Evolutionary conservation across 2,113 vertebrate genomes (phyloP).

Genomic region (Otocyon megalotis): DNA sequence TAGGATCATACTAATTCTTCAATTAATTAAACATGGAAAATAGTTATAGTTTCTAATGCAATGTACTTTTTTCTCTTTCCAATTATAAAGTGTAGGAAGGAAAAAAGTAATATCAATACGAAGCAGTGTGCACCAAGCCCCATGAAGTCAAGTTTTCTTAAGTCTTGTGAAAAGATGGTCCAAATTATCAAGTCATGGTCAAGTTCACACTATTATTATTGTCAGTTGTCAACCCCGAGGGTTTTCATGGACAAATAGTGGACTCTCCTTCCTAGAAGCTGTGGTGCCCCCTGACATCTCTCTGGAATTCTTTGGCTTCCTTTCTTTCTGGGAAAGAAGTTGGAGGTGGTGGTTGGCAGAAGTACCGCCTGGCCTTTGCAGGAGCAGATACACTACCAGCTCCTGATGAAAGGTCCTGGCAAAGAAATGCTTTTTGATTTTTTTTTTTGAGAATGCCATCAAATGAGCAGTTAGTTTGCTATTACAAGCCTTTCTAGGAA

Average conservation of each 20-base stretch:
- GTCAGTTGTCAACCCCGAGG: not conserved
- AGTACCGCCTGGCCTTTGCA: not conserved
- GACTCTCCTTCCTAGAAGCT: not conserved
- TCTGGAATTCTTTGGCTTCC: not conserved
- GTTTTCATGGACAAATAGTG: not conserved
- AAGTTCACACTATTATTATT: not conserved
- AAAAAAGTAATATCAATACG: not conserved
- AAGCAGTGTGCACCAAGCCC: not conserved
- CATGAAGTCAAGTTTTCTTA: not conserved
- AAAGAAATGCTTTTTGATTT: not conserved
- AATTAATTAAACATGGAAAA: conserved; percentile 47
- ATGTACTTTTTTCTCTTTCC: conserved; percentile 3
- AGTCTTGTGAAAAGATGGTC: not conserved
- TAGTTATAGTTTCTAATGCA: not conserved
- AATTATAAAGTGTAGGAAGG: not conserved
- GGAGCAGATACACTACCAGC: not conserved
- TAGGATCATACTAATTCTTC: not conserved
- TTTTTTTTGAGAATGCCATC: not conserved
- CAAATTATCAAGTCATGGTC: not conserved
- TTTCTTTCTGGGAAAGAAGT: conserved; percentile 1
- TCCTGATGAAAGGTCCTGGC: not conserved
- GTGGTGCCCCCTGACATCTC: not conserved
- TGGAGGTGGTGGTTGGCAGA: not conserved
- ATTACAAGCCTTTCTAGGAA: not conserved
- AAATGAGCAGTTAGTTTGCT: not conserved